Evolutionary conservation across 2,888 invertebrate genomes (phyloP), one percentile per base, ranked within the genome.

Genomic region (Chaetogeoica ovagalla): DNA sequence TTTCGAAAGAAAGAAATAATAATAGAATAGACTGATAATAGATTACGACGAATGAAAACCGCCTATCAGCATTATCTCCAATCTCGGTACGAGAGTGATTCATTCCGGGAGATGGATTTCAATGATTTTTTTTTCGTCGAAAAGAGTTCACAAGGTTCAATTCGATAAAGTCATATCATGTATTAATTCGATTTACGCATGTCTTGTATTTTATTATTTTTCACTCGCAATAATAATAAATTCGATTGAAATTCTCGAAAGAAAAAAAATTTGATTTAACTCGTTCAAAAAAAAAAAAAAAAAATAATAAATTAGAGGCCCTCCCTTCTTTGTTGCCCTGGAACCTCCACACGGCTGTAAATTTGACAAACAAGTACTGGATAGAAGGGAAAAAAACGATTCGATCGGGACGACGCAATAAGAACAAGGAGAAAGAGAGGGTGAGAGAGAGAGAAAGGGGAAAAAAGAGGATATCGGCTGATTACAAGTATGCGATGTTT

Each of bases 61-160:
- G 39, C 19, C n/a, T 19, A 65, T n/a, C 65, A 62, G 30, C 30
- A 4, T 62, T 9, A 39, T 65, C 65, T n/a, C n/a, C 9, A 37
- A n/a, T n/a, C 2, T 65, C 2, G 39, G n/a, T n/a, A 65, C 52
- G 23, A 68, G 15, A 68, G 17, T 52, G 23, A 52, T 68, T 68
- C 21, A 52, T 17, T 68, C 23, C 21, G 48, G 17, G 52, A 52
- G n/a, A 15, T 68, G 23, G 52, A 68, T 68, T 68, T 68, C 37
- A 68, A 66, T n/a, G 23, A 81, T 15, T 43, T 63, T 60, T 23
- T 19, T 57, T 19, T 57, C 11, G n/a, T 74, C n/a, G 69, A 55
- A 81, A 74, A 69, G 55, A 59, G 55, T 13, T 60, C 30, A 2
- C 13, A 13, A 15, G 30, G 59, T 39, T 48, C 48, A 15, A 17